Percentiles rank a stretch among this genome's conserved stretches.
phyloP scores from a whole-genome alignment of 2,888 invertebrate genomes.

The Caradrina kadenii region DNA sequence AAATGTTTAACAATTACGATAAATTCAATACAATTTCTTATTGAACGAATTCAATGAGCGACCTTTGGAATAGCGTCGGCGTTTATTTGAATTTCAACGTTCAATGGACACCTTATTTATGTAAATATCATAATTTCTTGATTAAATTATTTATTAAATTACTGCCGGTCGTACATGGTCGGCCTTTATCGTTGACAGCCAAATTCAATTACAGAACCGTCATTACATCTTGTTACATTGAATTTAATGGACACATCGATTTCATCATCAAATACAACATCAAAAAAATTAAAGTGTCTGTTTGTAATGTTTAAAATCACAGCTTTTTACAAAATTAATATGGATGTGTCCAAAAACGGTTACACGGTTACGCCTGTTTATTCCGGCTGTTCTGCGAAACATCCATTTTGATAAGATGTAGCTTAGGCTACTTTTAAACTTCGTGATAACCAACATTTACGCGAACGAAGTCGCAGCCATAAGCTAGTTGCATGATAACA shows the following conservation, averaged over 20 bases:
- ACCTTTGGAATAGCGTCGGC: conserved; percentile 53
- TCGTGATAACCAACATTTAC: too few relatives aligned
- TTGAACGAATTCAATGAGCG: conserved; percentile 51
- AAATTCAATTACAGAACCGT: conserved; percentile 67
- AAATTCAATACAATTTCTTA: conserved; percentile 50
- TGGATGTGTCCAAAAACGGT: too few relatives aligned
- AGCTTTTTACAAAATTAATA: too few relatives aligned
- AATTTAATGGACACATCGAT: conserved; percentile 68
- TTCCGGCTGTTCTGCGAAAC: too few relatives aligned
- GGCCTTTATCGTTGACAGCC: conserved; percentile 64
- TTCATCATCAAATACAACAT: conserved; percentile 59
- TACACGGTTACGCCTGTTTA: too few relatives aligned
- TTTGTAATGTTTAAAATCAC: too few relatives aligned
- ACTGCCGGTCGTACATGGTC: conserved; percentile 45
- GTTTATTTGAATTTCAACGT: conserved; percentile 58
- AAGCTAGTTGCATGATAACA: conserved; percentile 54
- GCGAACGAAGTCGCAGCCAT: too few relatives aligned
- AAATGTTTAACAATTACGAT: conserved; percentile 52
- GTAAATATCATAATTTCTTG: conserved; percentile 60
- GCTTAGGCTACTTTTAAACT: too few relatives aligned
- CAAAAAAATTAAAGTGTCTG: too few relatives aligned
- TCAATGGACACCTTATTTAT: conserved; percentile 48
- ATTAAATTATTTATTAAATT: conserved; percentile 56
- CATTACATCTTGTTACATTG: conserved; percentile 67
- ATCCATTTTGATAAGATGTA: too few relatives aligned